Evolutionary conservation across 2,797 vertebrate genomes (phyloP).

Genomic region (Cyclopterus lumpus): DNA sequence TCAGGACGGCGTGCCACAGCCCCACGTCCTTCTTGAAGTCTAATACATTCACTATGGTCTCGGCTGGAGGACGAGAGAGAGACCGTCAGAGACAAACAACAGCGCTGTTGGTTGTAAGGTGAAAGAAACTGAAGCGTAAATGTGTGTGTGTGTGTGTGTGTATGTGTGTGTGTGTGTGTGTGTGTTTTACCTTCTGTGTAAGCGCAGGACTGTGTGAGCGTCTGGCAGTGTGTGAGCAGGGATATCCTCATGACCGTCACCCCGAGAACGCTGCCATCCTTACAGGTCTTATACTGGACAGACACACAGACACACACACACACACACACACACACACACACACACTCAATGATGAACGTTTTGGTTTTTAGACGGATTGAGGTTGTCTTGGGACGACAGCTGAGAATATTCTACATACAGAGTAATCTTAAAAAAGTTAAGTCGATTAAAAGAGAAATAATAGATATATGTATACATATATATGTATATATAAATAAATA

Average conservation of each 20-base stretch:
- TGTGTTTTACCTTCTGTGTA: conserved; percentile 92
- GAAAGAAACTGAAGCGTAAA: neutral
- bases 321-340: too few species aligned
- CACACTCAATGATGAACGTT: too few species aligned
- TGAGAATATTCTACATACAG: too few species aligned
- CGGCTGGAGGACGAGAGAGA: conserved; percentile 81
- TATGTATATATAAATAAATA: too few species aligned
- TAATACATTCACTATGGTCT: conserved; percentile 98
- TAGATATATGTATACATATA: too few species aligned
- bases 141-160: neutral
- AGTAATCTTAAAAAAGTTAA: too few species aligned
- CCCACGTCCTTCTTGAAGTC: conserved; percentile 99
- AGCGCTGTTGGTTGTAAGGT: too few species aligned
- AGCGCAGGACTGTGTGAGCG: conserved; percentile 93
- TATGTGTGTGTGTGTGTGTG: neutral
- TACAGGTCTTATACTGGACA: conserved; percentile 95
- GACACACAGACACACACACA: neutral
- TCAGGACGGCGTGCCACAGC: conserved; percentile 96
- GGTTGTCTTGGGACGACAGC: too few species aligned
- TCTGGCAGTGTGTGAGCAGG: conserved; percentile 94
- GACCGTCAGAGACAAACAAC: neutral
- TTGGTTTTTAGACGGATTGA: too few species aligned
- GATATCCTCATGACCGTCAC: conserved; percentile 92
- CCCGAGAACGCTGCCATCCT: conserved; percentile 96
- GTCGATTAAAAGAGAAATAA: too few species aligned